Evolutionary conservation across 2,888 invertebrate species (phyloP), one percentile per base, ranked within the genome.

Genomic region (Machimus rusticus): DNA sequence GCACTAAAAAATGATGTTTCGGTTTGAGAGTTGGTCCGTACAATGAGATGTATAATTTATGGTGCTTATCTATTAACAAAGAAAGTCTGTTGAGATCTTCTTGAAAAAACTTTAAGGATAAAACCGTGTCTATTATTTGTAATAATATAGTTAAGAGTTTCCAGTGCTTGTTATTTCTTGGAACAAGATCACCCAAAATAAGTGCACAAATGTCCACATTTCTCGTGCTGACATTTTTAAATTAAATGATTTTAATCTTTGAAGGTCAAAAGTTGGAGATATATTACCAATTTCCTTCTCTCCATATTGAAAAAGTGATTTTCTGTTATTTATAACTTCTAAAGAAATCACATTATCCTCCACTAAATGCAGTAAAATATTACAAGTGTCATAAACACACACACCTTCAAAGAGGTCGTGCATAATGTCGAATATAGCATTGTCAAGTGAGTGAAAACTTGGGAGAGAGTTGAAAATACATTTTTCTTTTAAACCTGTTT

Each of bases 381-480:
- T 79, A 66, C 89, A 89, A 34, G 88, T 39, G 86, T 89, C 90
- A 86, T 89, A 90, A 37, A 81, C 37, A 74, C 89, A 89, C 5
- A 89, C 89, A 9, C 90, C 89, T 82, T 89, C 90, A 55, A 89
- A 88, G 28, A 89, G 39, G 84, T 90, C 90, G 78, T 90, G 90
- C 89, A 89, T 90, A 34, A 89, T 46, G 77, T 90, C 89, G 79
- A 89, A 89, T 55, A 23, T 82, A 46, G 77, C 66, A 78, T 90
- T 90, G 43, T 89, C 88, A 28, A 87, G 87, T 57, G 88, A 88
- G 84, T 89, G 89, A 88, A 89, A 89, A 51, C 46, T 37, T 8
- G 78, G 51, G 28, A 89, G 23, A 28, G 81, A 23, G 86, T 89
- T 88, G 76, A 89, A 89, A 86, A 88, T 74, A 46, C 88, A 89